Percentiles rank a stretch among this genome's conserved stretches.
These are phyloP conservation scores for Formicarius rufipectus DNA, from an alignment of 2,113 vertebrate species.

Conservation along the genomic window DNA sequence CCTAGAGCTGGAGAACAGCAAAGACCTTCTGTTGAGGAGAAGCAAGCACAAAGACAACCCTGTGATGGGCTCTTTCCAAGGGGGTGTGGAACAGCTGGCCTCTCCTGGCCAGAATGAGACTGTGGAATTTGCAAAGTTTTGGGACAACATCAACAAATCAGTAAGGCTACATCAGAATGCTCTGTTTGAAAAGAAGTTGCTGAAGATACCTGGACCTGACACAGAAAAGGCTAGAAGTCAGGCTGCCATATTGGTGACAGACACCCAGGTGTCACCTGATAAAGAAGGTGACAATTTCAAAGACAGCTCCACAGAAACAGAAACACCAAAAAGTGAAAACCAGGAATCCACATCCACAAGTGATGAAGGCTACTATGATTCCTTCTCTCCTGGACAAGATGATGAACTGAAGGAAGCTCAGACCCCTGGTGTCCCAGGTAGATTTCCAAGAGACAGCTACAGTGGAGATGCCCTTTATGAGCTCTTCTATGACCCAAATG, in stretches of 20 bases:
- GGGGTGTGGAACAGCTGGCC: conserved; percentile 75
- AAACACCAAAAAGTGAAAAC: conserved; percentile 82
- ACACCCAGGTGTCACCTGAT: conserved; percentile 36
- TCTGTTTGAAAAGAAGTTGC: conserved; percentile 55
- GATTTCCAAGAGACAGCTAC: conserved; percentile 83
- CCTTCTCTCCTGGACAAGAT: conserved; percentile 80
- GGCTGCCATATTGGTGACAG: not conserved
- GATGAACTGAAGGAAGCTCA: conserved; percentile 73
- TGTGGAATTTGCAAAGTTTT: conserved; percentile 77
- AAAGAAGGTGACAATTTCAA: conserved; percentile 67
- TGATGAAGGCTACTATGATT: conserved; percentile 88
- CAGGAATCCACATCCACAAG: conserved; percentile 83
- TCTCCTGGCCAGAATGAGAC: conserved; percentile 77
- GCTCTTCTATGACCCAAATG: conserved; percentile 80
- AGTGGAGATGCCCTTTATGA: conserved; percentile 88
- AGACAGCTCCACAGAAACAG: conserved; percentile 72
- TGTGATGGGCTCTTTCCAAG: conserved; percentile 72
- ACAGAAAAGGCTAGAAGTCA: not conserved
- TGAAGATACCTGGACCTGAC: not conserved
- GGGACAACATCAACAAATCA: conserved; percentile 77
- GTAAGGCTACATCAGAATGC: conserved; percentile 71
- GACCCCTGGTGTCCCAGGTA: conserved; percentile 54
- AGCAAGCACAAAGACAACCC: conserved; percentile 62
- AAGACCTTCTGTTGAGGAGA: conserved; percentile 23
- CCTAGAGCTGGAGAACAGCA: conserved; percentile 68